These are phyloP conservation scores for Gymnarchus niloticus DNA, from an alignment of 2,113 vertebrate genomes.

Conservation along the genomic window DNA sequence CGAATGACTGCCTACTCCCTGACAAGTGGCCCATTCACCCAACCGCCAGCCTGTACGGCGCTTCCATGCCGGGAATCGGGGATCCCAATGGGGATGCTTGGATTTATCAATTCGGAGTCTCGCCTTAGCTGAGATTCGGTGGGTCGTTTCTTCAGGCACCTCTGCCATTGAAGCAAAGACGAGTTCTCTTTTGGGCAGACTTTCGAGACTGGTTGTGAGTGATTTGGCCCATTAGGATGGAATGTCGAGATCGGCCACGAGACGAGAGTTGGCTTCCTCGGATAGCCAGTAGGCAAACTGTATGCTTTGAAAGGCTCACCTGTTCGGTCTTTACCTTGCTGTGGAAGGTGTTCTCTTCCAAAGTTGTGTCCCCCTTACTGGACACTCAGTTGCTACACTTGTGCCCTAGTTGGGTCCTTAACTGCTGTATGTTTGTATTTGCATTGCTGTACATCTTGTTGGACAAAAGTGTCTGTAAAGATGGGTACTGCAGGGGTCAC, in stretches of 20 bases:
- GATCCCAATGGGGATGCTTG: neutral
- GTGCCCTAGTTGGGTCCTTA: too few relatives aligned
- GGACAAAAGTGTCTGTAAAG: too few relatives aligned
- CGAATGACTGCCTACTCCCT: neutral
- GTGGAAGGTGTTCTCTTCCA: too few relatives aligned
- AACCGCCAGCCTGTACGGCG: neutral
- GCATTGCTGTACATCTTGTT: too few relatives aligned
- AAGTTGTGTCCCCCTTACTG: too few relatives aligned
- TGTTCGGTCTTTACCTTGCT: too few relatives aligned
- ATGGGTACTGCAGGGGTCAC: neutral
- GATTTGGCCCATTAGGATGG: neutral
- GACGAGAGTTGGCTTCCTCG: neutral
- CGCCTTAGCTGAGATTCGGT: neutral
- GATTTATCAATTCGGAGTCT: neutral
- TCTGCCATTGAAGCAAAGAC: too few relatives aligned
- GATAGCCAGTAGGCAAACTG: too few relatives aligned
- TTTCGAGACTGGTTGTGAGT: neutral
- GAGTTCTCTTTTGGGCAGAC: neutral
- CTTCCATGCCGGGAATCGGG: neutral
- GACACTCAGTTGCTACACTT: too few relatives aligned
- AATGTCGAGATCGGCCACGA: neutral
- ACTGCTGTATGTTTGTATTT: too few relatives aligned
- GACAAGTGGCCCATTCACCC: too few relatives aligned
- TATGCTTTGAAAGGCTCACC: too few relatives aligned
- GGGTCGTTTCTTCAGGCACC: neutral